A percentile compares a stretch with the other conserved stretches of the same genome.
phyloP scores from a whole-genome alignment of 2,113 vertebrate genomes.

The Rana temporaria region DNA sequence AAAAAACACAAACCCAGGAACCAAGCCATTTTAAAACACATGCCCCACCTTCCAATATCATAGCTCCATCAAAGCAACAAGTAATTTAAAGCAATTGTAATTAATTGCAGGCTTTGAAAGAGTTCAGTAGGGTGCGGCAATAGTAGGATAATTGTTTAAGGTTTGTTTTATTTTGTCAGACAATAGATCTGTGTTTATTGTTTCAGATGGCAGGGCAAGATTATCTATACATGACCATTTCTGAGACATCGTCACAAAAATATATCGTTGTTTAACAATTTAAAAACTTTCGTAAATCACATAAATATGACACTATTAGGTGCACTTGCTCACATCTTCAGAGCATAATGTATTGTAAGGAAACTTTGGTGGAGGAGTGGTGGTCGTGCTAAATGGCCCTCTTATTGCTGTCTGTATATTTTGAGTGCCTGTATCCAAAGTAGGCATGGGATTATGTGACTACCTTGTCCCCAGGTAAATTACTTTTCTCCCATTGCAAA shows the following conservation, averaged over 20 bases:
- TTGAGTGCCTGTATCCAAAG: too few species aligned
- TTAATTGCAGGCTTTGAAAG: constrained; percentile 46
- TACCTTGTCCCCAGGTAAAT: too few species aligned
- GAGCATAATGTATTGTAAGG: too few species aligned
- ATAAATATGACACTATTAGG: too few species aligned
- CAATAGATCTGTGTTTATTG: constrained; percentile 36
- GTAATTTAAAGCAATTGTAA: constrained; percentile 45
- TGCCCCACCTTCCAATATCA: constrained; percentile 28
- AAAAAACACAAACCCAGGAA: constrained; percentile 28
- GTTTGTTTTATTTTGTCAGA: constrained; percentile 11
- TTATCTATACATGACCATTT: neutral
- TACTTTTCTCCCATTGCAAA: too few species aligned
- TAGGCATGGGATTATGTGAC: too few species aligned
- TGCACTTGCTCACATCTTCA: too few species aligned
- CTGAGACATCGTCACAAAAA: neutral
- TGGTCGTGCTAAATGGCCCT: too few species aligned
- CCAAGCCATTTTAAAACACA: neutral
- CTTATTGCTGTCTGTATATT: too few species aligned
- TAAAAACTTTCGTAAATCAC: too few species aligned
- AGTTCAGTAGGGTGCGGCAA: constrained; percentile 11
- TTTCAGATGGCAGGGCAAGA: neutral
- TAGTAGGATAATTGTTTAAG: constrained; percentile 12
- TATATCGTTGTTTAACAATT: neutral
- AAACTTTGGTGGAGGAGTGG: too few species aligned
- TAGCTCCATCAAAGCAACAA: constrained; percentile 24